Evolutionary conservation across 2,888 invertebrate species (phyloP).

Genomic region (Agriopis marginaria): DNA sequence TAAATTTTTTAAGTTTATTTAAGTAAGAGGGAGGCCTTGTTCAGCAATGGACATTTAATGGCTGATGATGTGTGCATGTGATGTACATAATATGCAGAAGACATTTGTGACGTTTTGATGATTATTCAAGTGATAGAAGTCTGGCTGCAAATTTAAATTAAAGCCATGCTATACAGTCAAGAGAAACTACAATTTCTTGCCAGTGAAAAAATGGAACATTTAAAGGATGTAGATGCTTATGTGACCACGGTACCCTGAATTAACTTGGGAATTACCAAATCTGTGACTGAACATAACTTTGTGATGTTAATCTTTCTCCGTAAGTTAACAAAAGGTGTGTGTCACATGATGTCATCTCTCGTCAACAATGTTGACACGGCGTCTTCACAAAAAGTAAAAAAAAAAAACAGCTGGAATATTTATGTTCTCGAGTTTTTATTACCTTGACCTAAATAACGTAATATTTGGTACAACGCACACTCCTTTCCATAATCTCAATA

Average conservation of each 20-base stretch:
- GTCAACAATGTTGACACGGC: constrained; percentile 23
- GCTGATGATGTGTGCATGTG: too few species aligned
- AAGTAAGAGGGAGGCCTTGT: too few species aligned
- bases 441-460: constrained; percentile 35
- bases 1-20: too few species aligned
- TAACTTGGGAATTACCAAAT: constrained; percentile 31
- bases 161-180: too few species aligned
- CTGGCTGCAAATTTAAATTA: too few species aligned
- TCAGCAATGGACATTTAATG: too few species aligned
- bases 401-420: constrained; percentile 12
- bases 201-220: too few species aligned
- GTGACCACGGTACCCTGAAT: constrained; percentile 6
- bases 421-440: constrained; percentile 25
- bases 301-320: constrained; percentile 34
- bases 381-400: constrained; percentile 18
- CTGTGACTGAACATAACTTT: constrained; percentile 25
- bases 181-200: too few species aligned
- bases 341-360: constrained; percentile 12
- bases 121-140: too few species aligned
- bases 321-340: constrained; percentile 21
- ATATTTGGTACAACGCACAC: constrained; percentile 20
- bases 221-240: neutral
- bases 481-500: constrained; percentile 19
- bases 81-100: too few species aligned
- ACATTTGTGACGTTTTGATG: too few species aligned